Evolutionary conservation across 2,888 invertebrate species (phyloP).

Genomic region (Poecilobothrus nobilitatus): DNA sequence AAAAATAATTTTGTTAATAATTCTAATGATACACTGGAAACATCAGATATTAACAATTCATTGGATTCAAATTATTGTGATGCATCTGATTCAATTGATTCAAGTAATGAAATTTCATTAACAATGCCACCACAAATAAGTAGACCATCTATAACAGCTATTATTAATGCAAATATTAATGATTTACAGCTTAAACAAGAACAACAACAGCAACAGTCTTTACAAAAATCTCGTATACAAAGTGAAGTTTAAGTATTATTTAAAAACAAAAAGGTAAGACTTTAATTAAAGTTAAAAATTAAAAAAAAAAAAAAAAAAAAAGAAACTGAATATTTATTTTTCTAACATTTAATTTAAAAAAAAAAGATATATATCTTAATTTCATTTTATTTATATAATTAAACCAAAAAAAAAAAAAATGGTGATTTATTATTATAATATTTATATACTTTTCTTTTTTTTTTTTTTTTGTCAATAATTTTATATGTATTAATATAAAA

Average conservation of each 20-base stretch:
- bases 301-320: not conserved
- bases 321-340: not conserved
- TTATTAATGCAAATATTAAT: not conserved
- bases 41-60: constrained; percentile 10
- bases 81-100: constrained; percentile 22
- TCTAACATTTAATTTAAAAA: not conserved
- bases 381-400: too few relatives aligned
- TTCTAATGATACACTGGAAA: not conserved
- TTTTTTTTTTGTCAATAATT: too few relatives aligned
- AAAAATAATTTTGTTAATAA: constrained; percentile 8
- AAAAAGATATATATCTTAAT: too few relatives aligned
- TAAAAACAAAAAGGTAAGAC: not conserved
- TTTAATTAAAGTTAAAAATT: not conserved
- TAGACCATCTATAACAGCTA: constrained; percentile 16
- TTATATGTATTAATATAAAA: too few relatives aligned
- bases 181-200: not conserved
- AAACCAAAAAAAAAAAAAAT: too few relatives aligned
- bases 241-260: not conserved
- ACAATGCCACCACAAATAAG: constrained; percentile 10
- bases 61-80: constrained; percentile 19
- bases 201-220: not conserved
- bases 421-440: too few relatives aligned
- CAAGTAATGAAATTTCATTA: constrained; percentile 21
- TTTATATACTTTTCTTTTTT: too few relatives aligned
- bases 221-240: constrained; percentile 1